Evolutionary conservation across 1,140 invertebrate genomes (phyloP), one percentile per base, ranked within the genome.

Genomic region (silkworm (Bombyx mori)): DNA sequence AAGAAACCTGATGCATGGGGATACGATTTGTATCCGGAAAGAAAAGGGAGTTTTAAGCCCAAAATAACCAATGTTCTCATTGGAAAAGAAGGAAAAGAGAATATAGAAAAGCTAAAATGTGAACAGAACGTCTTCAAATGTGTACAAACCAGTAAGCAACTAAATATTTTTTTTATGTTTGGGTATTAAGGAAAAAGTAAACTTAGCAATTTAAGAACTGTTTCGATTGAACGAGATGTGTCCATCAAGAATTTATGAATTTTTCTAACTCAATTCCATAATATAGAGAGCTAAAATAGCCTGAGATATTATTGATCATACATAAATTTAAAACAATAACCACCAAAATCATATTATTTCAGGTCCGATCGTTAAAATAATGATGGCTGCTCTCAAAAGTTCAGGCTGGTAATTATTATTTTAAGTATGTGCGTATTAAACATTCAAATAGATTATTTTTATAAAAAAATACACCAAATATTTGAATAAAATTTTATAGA

Each of bases 11-110:
- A 86, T 58, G 58, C 89, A 58, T 92, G 91, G 90, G 94, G 94
- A 57, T 95, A 94, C 75, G 94, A 96, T 89, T 90, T 97, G 44
- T 98, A 95, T 81, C 96, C 96, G 7, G 94, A 97, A 82, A 90
- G 96, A 68, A 90, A 90, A 71, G 92, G 92, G 52, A 84, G 88
- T 55, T 90, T 85, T 75, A 89, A 89, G 57, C 88, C 88, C 6
- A 90, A 78, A 69, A 88, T 90, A 78, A 80, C 77, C 26, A 88
- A 90, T 50, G 83, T 91, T 46, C 56, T 95, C 2, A 70, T 92
- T 47, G 88, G 91, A 3, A 77, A 89, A 43, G 91, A 94, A 82
- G 93, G 93, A 64, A 81, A 89, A 71, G 91, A 94, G 79, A 89
- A 88, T 52, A 78, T 93, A 6, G 90, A 94, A 47, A 94, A 93